These are phyloP conservation scores for Drosophila ochracea DNA, from an alignment of 2,888 invertebrate genomes.

Conservation along the genomic window DNA sequence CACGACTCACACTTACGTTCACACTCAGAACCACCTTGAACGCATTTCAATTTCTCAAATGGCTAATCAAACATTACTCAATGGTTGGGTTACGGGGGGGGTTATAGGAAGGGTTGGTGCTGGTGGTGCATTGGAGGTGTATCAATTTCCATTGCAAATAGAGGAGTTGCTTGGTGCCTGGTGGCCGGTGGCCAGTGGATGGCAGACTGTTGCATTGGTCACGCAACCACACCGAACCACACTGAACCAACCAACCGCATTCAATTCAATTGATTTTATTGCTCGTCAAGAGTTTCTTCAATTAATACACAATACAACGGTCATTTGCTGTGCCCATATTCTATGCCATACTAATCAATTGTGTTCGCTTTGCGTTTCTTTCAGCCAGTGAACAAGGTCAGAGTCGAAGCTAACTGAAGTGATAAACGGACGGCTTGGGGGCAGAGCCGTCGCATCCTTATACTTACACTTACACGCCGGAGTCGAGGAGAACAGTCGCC, in stretches of 20 bases:
- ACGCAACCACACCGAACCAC: constrained; percentile 23
- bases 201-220: constrained; percentile 20
- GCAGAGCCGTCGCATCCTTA: constrained; percentile 50
- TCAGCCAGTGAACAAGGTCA: constrained; percentile 29
- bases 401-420: constrained; percentile 2
- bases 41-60: constrained; percentile 63
- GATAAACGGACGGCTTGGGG: constrained; percentile 37
- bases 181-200: not conserved
- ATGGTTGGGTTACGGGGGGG: not conserved
- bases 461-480: constrained; percentile 60
- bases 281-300: constrained; percentile 14
- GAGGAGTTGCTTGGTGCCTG: not conserved
- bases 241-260: not conserved
- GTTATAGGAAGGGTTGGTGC: too few relatives aligned
- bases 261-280: constrained; percentile 31
- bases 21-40: not conserved
- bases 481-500: constrained; percentile 81
- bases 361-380: constrained; percentile 10
- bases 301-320: constrained; percentile 5
- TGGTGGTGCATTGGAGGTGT: constrained; percentile 35
- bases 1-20: not conserved
- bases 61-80: constrained; percentile 41
- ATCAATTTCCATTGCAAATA: constrained; percentile 40
- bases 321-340: constrained; percentile 1
- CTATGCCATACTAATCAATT: not conserved